These are phyloP conservation scores for Iguana delicatissima DNA, from an alignment of 2,797 vertebrate species.

Conservation along the genomic window DNA sequence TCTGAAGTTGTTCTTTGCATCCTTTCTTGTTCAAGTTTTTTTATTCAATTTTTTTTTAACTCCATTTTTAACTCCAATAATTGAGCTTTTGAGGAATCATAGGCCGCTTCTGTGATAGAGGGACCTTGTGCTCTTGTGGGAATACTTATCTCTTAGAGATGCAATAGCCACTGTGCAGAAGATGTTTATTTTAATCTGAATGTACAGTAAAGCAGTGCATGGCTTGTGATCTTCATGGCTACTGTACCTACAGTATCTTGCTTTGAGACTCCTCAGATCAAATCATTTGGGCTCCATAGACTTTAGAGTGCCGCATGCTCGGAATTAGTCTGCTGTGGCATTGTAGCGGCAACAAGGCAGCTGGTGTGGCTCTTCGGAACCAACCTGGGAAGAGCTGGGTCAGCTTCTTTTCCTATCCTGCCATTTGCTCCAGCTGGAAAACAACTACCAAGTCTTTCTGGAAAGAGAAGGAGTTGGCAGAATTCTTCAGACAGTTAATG, in stretches of 20 bases:
- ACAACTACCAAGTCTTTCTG: neutral
- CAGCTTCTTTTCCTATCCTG: neutral
- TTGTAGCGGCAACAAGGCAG: neutral
- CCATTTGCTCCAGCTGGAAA: neutral
- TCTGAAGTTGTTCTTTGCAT: constrained; percentile 54
- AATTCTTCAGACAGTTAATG: neutral
- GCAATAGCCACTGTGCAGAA: neutral
- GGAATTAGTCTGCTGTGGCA: neutral
- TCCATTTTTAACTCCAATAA: too few relatives aligned
- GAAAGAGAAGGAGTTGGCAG: neutral
- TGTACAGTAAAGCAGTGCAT: neutral
- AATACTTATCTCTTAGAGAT: neutral
- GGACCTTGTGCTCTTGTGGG: constrained; percentile 11
- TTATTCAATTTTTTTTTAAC: neutral
- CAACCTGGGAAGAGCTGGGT: neutral
- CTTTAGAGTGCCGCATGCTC: neutral
- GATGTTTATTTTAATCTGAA: constrained; percentile 13
- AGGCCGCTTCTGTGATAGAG: constrained; percentile 67
- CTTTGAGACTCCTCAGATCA: neutral
- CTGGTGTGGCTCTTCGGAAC: neutral
- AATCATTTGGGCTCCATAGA: neutral
- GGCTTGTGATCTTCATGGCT: neutral
- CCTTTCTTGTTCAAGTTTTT: constrained; percentile 71
- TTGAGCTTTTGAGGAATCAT: constrained; percentile 71
- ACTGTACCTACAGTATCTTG: neutral